Percentiles rank a stretch among this genome's conserved stretches.
Conservation (phyloP, 2,888 invertebrate genomes). For the Ditylenchus weischeri region DNA sequence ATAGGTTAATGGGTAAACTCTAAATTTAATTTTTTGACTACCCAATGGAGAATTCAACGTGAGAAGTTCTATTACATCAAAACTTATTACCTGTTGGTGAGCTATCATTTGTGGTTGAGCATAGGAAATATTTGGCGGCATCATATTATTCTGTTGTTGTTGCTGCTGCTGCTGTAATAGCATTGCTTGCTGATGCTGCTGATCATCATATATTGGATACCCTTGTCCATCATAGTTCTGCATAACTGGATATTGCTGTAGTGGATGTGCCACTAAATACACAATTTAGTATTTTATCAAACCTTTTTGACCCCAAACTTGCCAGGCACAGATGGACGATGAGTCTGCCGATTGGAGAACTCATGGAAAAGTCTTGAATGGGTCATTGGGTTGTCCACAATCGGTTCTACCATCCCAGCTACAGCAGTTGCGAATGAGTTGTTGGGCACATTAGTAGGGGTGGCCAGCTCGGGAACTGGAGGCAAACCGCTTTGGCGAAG, state of each 20-base stretch:
- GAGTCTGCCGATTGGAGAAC: conserved; percentile 30
- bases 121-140: too few species aligned
- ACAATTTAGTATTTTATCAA: too few species aligned
- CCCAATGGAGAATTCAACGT: too few species aligned
- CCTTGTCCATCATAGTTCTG: background rate
- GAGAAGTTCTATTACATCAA: too few species aligned
- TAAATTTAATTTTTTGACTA: too few species aligned
- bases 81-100: too few species aligned
- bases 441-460: conserved; percentile 33
- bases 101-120: too few species aligned
- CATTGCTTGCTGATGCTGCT: background rate
- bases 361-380: conserved; percentile 52
- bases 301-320: too few species aligned
- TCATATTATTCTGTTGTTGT: too few species aligned
- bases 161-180: background rate
- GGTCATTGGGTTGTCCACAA: conserved; percentile 43
- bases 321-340: background rate
- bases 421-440: background rate
- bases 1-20: too few species aligned
- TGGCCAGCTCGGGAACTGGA: conserved; percentile 49
- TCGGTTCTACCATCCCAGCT: background rate
- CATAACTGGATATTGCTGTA: background rate
- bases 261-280: background rate
- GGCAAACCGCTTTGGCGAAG: conserved; percentile 30
- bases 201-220: background rate